phyloP scores from a whole-genome alignment of 2,888 invertebrate genomes.

The Pseudanteris insignis region DNA sequence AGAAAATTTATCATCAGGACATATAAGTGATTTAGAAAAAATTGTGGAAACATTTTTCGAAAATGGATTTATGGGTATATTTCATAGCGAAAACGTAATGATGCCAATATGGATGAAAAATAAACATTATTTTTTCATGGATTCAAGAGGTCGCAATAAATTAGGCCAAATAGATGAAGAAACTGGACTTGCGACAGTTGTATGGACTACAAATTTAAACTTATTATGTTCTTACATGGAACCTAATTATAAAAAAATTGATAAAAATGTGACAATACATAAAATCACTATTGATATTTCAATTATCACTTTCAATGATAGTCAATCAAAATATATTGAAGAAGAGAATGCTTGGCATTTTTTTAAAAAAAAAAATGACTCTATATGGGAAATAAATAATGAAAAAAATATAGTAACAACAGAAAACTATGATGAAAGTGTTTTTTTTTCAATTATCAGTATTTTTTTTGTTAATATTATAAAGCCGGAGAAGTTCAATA shows the following conservation, averaged over 20 bases:
- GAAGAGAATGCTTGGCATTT: slow-evolving; percentile 56
- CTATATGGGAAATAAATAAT: slow-evolving; percentile 55
- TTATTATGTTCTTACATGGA: slow-evolving; percentile 47
- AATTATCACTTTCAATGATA: slow-evolving; percentile 50
- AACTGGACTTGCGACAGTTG: slow-evolving; percentile 53
- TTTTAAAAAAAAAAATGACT: slow-evolving; percentile 52
- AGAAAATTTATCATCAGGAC: slow-evolving; percentile 67
- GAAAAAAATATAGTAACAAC: slow-evolving; percentile 27
- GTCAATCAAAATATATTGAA: slow-evolving; percentile 45
- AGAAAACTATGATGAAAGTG: slow-evolving; percentile 48
- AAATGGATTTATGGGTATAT: slow-evolving; percentile 69
- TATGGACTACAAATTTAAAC: slow-evolving; percentile 54
- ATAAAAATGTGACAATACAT: no score
- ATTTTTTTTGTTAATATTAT: slow-evolving; percentile 58
- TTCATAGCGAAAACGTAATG: slow-evolving; percentile 63
- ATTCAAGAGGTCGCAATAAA: slow-evolving; percentile 54
- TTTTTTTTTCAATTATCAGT: slow-evolving; percentile 55
- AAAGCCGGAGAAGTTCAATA: slow-evolving; percentile 54
- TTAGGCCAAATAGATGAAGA: slow-evolving; percentile 49
- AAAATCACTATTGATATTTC: no score
- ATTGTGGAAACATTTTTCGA: slow-evolving; percentile 71
- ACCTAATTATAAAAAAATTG: background rate
- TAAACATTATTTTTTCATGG: slow-evolving; percentile 56
- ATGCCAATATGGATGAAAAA: slow-evolving; percentile 60
- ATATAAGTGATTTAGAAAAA: slow-evolving; percentile 59